A percentile compares a stretch with the other conserved stretches of the same genome.
Conservation (phyloP, 1,140 invertebrate species). For the Ditylenchus dipsaci region DNA sequence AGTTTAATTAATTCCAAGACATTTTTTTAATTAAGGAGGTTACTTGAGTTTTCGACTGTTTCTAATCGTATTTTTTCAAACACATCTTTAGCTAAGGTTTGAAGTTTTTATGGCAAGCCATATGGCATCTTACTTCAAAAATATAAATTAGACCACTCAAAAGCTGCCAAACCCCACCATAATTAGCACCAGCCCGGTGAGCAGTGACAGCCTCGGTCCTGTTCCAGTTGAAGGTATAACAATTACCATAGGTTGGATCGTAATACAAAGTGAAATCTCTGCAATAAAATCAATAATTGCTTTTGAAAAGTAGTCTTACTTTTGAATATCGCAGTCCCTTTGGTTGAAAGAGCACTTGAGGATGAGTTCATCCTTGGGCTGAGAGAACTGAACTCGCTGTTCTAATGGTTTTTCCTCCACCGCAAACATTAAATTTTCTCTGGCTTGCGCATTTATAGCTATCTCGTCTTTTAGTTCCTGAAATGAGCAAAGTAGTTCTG, state of each 20-base stretch:
- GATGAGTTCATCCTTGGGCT: constrained; percentile 49
- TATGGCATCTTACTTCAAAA: too few species aligned
- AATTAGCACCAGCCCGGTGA: constrained; percentile 55
- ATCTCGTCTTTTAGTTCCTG: constrained; percentile 55
- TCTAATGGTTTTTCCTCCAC: constrained; percentile 47
- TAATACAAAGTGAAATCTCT: constrained; percentile 55
- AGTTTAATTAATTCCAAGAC: too few species aligned
- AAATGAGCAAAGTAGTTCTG: constrained; percentile 11
- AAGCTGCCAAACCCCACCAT: constrained; percentile 37
- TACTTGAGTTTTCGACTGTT: too few species aligned
- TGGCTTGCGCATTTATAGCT: constrained; percentile 49
- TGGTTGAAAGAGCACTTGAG: constrained; percentile 57
- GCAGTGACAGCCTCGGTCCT: constrained; percentile 47
- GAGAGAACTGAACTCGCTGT: constrained; percentile 45
- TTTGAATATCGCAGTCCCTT: constrained; percentile 52
- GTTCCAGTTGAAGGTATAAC: constrained; percentile 56
- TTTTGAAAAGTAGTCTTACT: constrained; percentile 15
- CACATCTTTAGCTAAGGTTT: too few species aligned
- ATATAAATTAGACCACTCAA: too few species aligned
- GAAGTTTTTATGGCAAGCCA: too few species aligned
- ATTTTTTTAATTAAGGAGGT: too few species aligned
- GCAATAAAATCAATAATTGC: constrained; percentile 7
- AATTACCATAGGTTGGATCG: constrained; percentile 57
- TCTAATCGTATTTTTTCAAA: too few species aligned
- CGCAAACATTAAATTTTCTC: constrained; percentile 54